Conservation (phyloP, 2,113 vertebrate species). For the Silurus meridionalis region DNA sequence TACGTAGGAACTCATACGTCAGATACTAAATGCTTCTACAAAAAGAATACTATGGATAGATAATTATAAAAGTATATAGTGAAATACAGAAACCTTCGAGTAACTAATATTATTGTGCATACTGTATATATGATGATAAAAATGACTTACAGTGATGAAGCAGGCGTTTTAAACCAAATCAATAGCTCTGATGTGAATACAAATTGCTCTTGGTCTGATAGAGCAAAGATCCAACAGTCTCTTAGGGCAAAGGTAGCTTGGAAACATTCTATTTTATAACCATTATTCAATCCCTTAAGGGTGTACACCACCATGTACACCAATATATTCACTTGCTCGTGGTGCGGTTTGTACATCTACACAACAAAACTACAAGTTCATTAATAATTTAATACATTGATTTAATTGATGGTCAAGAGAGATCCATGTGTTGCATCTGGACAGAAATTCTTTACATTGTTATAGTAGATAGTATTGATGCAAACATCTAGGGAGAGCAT, state of each 20-base stretch:
- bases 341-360: neutral
- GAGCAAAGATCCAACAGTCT: slow-evolving; percentile 1
- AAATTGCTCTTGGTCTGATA: neutral
- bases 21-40: neutral
- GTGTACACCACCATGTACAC: neutral
- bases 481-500: neutral
- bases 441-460: neutral
- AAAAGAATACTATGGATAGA: neutral
- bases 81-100: neutral
- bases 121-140: neutral
- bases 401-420: neutral
- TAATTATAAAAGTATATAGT: neutral
- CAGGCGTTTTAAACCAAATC: neutral
- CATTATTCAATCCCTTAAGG: neutral
- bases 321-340: neutral
- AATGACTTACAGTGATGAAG: slow-evolving; percentile 7
- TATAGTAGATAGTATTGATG: neutral
- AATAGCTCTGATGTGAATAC: slow-evolving; percentile 1
- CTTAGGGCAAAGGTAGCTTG: slow-evolving; percentile 41
- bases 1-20: neutral
- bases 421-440: neutral
- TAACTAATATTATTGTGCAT: neutral
- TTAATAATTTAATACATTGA: neutral
- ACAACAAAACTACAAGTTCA: neutral
- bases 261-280: slow-evolving; percentile 24